A percentile compares a stretch with the other conserved stretches of the same genome.
Conservation (phyloP, 2,113 vertebrate genomes). For the Macquaria ambigua region DNA sequence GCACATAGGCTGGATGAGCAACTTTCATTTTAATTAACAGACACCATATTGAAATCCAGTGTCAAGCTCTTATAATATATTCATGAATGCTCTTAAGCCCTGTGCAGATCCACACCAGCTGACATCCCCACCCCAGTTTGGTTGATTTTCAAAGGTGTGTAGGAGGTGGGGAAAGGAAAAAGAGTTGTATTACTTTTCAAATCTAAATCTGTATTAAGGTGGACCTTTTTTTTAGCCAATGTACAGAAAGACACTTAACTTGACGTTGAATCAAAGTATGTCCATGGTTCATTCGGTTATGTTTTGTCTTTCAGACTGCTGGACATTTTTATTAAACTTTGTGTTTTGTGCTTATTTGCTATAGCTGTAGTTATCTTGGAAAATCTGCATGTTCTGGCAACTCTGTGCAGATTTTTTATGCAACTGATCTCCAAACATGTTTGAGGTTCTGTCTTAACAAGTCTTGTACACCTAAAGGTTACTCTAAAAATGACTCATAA, state of each 20-base stretch:
- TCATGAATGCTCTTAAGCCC: neutral
- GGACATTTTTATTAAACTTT: neutral
- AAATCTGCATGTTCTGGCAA: too few species aligned
- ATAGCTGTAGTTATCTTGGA: neutral
- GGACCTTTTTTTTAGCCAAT: neutral
- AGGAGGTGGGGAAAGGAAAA: neutral
- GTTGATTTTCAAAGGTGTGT: neutral
- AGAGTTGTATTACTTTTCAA: neutral
- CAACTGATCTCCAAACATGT: neutral
- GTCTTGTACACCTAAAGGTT: neutral
- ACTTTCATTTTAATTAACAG: neutral
- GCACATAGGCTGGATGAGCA: neutral
- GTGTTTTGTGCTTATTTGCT: neutral
- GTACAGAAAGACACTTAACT: neutral
- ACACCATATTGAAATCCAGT: neutral
- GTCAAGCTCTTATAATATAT: conserved; percentile 11
- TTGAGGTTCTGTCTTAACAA: neutral
- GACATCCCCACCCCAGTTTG: neutral
- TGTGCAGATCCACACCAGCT: neutral
- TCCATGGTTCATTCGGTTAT: too few species aligned
- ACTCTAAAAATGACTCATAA: neutral
- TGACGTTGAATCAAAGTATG: neutral
- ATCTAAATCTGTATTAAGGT: neutral
- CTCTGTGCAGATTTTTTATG: neutral
- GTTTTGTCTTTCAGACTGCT: neutral